phyloP scores from a whole-genome alignment of 1,140 invertebrate genomes.

The Drosophila erecta region DNA sequence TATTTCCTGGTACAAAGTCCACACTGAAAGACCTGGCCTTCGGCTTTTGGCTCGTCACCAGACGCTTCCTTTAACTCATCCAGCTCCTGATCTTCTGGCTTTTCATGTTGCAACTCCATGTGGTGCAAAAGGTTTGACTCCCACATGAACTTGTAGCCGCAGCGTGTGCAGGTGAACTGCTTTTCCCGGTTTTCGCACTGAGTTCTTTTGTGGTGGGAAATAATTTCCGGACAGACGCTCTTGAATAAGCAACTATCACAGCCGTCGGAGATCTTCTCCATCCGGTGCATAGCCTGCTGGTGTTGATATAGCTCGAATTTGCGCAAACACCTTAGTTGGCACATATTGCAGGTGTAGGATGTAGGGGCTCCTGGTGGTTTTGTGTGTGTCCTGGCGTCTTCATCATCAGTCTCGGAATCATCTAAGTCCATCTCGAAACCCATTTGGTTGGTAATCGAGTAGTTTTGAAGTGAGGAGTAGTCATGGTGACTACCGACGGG shows the following conservation, averaged over 20 bases:
- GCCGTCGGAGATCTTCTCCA: constrained; percentile 63
- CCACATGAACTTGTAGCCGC: constrained; percentile 85
- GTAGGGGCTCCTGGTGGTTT: constrained; percentile 35
- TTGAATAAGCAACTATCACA: constrained; percentile 71
- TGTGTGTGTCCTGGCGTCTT: not conserved
- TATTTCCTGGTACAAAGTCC: constrained; percentile 86
- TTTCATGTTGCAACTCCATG: constrained; percentile 81
- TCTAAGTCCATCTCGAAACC: constrained; percentile 73
- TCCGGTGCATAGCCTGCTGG: constrained; percentile 72
- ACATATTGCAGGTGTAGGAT: constrained; percentile 85
- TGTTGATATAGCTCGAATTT: constrained; percentile 75
- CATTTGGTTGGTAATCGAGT: constrained; percentile 76
- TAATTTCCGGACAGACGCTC: constrained; percentile 63
- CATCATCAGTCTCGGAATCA: constrained; percentile 78
- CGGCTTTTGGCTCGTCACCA: constrained; percentile 60
- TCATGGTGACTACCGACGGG: constrained; percentile 46
- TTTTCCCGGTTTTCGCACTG: constrained; percentile 72
- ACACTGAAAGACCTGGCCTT: constrained; percentile 85
- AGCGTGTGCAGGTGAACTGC: constrained; percentile 84
- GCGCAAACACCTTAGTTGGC: constrained; percentile 84
- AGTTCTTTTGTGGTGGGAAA: constrained; percentile 61
- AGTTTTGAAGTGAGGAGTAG: constrained; percentile 54
- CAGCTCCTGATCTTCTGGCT: constrained; percentile 34
- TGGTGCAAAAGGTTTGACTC: constrained; percentile 85
- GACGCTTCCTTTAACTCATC: constrained; percentile 11